Conservation (phyloP, 2,113 vertebrate species). For the Tychaedon coryphoeus region DNA sequence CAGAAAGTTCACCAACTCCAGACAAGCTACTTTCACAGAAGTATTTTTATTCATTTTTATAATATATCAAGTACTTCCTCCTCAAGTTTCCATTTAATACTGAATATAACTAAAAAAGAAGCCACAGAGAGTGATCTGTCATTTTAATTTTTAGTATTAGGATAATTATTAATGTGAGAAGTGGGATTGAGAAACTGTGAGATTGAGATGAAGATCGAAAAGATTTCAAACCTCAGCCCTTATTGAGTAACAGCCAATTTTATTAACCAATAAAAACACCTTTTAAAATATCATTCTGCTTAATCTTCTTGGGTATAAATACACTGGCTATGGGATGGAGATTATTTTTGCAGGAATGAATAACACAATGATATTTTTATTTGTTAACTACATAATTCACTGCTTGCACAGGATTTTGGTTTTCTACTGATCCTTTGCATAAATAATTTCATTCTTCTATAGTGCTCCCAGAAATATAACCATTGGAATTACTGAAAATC, state of each 20-base stretch:
- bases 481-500: neutral
- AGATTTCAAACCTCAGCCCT: neutral
- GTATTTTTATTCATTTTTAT: neutral
- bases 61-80: neutral
- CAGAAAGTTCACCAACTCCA: constrained; percentile 27
- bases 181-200: neutral
- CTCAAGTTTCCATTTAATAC: neutral
- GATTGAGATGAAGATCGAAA: neutral
- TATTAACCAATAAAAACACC: neutral
- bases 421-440: neutral
- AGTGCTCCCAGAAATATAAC: neutral
- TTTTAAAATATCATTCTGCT: neutral
- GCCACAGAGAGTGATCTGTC: neutral
- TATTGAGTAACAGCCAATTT: neutral
- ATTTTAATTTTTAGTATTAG: neutral
- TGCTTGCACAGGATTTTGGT: neutral
- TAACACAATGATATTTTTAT: neutral
- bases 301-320: neutral
- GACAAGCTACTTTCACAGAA: constrained; percentile 2
- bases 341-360: neutral
- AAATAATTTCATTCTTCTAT: neutral
- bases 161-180: neutral
- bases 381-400: neutral
- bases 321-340: neutral
- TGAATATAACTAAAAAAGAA: neutral